Percentiles rank a stretch among this genome's conserved stretches.
Evolutionary conservation across 2,797 vertebrate genomes (phyloP).

Genomic region (Menidia menidia): DNA sequence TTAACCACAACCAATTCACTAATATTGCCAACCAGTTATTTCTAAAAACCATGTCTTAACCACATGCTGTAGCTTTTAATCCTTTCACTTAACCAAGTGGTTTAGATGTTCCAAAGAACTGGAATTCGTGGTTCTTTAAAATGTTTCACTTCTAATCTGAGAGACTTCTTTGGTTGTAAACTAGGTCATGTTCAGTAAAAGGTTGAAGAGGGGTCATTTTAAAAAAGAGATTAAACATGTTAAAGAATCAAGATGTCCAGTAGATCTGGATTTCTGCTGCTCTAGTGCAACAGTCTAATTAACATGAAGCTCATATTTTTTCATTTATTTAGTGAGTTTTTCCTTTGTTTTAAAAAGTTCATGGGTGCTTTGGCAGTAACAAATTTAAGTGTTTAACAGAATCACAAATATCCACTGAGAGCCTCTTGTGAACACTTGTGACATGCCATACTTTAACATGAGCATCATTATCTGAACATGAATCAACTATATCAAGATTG

Average conservation of each 20-base stretch:
- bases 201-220: too few relatives aligned
- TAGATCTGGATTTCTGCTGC: neutral
- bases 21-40: neutral
- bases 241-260: too few relatives aligned
- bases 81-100: neutral
- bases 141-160: too few relatives aligned
- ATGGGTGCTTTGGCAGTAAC: too few relatives aligned
- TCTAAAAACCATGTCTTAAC: neutral
- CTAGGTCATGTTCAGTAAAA: too few relatives aligned
- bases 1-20: too few relatives aligned
- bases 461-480: neutral
- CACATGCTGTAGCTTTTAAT: neutral
- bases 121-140: too few relatives aligned
- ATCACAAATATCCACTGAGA: neutral
- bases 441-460: slow-evolving; percentile 13
- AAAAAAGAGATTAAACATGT: too few relatives aligned
- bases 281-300: slow-evolving; percentile 15
- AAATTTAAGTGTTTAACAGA: neutral
- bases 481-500: neutral
- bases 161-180: too few relatives aligned
- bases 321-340: too few relatives aligned
- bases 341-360: too few relatives aligned
- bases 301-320: neutral
- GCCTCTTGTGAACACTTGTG: slow-evolving; percentile 45
- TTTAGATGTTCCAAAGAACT: neutral